phyloP scores from a whole-genome alignment of 2,797 vertebrate genomes.

The Phoxinus dragarum region DNA sequence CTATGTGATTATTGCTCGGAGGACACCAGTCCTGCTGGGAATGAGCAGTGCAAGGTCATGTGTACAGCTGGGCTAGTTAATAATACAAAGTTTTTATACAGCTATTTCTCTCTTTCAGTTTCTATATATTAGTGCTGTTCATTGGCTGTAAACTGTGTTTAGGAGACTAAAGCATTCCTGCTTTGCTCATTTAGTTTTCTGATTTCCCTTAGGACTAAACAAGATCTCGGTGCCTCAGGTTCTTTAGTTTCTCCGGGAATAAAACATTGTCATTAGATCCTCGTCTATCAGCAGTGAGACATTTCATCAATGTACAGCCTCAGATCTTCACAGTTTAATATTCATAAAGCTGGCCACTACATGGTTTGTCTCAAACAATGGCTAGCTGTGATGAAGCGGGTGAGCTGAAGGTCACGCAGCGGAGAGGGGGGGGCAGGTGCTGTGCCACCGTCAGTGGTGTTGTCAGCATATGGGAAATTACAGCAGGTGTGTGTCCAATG shows the following conservation, averaged over 20 bases:
- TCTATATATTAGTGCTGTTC: background rate
- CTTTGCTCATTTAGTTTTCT: constrained; percentile 22
- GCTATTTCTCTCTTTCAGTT: background rate
- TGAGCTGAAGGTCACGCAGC: constrained; percentile 48
- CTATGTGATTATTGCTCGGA: constrained; percentile 61
- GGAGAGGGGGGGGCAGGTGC: background rate
- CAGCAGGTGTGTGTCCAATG: constrained; percentile 46
- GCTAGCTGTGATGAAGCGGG: constrained; percentile 31
- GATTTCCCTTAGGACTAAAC: constrained; percentile 32
- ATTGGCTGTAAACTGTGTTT: constrained; percentile 11
- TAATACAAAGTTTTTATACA: constrained; percentile 20
- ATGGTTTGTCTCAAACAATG: constrained; percentile 16
- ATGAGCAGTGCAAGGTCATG: constrained; percentile 18
- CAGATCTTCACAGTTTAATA: constrained; percentile 21
- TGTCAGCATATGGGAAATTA: constrained; percentile 67
- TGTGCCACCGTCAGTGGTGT: constrained; percentile 11
- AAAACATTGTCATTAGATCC: constrained; percentile 12
- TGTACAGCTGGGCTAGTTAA: constrained; percentile 29
- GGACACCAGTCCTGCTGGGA: constrained; percentile 39
- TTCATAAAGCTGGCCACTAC: constrained; percentile 16
- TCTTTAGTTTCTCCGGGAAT: constrained; percentile 10
- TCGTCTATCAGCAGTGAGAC: constrained; percentile 15
- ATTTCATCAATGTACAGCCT: constrained; percentile 27
- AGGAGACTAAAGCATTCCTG: background rate
- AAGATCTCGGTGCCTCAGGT: constrained; percentile 14